Base-by-base conservation (phyloP, 2,113 vertebrate genomes). In the Chlamydotis undulata region DNA sequence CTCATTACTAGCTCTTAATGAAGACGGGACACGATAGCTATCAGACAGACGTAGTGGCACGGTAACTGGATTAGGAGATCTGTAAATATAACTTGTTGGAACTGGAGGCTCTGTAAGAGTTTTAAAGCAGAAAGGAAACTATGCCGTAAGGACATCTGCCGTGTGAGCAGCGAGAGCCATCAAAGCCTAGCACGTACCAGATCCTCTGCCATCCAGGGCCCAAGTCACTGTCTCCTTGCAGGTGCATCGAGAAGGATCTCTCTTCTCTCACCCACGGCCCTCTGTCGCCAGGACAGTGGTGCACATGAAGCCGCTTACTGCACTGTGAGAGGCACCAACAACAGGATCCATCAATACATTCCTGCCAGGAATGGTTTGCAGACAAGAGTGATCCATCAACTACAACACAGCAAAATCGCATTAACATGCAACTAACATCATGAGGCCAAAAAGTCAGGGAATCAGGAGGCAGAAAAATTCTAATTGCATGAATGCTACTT, bases 331-430 rank as follows among this genome's bases (percentile, higher is more conserved):
- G 57, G 59, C 55, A 19, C 22, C 92, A 19, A 33, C 65, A 65
- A 50, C 87, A 52, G 94, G 78, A n/a, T 45, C 73, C 81, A 83
- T 33, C 5, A 33, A 24, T 7, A 73, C 11, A 12, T 61, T 83
- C 73, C 87, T 94, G 79, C 87, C 92, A 49, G 86, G 90, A 75
- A 90, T 15, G 15, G 88, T 68, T 18, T 94, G 95, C 56, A 97
- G 79, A 57, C 83, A 92, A 13, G 83, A 77, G 75, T 6, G 75
- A 68, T 87, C 95, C 75, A 79, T 67, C 41, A 71, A 71, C 35
- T 53, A 53, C 89, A 90, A 83, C 65, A 26, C 53, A 24, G 23
- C 35, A 25, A 82, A 85, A 64, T 3, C 2, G 0, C 26, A 71
- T 85, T 83, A 92, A 52, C 28, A 23, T 64, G 71, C 94, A 64